Conservation (phyloP, 2,797 vertebrate genomes). For the Notamacropus eugenii region DNA sequence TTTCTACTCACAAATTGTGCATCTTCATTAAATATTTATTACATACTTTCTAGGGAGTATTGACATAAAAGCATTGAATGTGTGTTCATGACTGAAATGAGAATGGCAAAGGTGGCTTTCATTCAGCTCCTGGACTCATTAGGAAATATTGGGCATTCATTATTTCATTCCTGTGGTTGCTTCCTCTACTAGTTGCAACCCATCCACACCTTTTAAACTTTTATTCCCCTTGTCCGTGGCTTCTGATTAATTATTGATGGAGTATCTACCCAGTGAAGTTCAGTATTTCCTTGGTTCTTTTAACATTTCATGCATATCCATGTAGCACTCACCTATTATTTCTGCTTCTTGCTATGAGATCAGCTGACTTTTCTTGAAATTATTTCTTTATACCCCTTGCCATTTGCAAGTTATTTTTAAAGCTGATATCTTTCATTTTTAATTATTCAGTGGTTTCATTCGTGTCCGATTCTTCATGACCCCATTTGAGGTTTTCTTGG, state of each 20-base stretch:
- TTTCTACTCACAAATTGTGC: neutral
- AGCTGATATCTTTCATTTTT: neutral
- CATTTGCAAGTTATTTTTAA: neutral
- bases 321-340: neutral
- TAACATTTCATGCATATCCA: neutral
- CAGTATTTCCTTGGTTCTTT: neutral
- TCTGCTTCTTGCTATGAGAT: neutral
- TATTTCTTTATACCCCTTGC: neutral
- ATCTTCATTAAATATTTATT: neutral
- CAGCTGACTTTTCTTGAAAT: neutral
- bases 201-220: neutral
- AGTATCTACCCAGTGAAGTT: neutral
- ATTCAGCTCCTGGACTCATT: neutral
- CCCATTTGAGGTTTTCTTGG: neutral
- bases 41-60: neutral
- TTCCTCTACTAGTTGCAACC: neutral
- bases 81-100: neutral
- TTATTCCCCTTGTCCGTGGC: neutral
- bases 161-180: neutral
- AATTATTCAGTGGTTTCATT: neutral
- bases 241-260: neutral
- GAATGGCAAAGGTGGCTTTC: neutral
- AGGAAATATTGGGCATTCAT: neutral
- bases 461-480: neutral
- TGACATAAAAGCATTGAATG: neutral